A percentile compares a stretch with the other conserved stretches of the same genome.
Conservation (phyloP, 2,797 vertebrate genomes). For the Coccyzus lansbergi region DNA sequence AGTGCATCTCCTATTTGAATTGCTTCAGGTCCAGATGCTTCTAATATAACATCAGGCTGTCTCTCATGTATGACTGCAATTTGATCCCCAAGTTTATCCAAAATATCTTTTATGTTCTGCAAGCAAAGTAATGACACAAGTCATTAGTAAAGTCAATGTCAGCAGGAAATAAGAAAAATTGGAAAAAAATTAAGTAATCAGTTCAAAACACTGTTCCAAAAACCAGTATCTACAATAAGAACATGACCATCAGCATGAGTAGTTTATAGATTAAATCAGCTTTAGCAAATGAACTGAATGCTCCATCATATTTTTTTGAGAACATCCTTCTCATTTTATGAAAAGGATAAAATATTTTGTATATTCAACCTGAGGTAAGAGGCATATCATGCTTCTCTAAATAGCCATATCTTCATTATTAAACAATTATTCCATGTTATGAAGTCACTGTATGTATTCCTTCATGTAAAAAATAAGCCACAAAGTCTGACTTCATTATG, state of each 20-base stretch:
- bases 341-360: neutral
- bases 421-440: neutral
- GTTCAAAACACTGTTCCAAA: neutral
- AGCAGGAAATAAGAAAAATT: neutral
- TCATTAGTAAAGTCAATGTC: neutral
- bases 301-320: neutral
- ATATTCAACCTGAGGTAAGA: neutral
- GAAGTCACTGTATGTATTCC: neutral
- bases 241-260: neutral
- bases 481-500: neutral
- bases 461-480: neutral
- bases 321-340: neutral
- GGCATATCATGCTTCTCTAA: neutral
- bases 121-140: conserved; percentile 23
- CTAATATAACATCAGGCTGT: conserved; percentile 88
- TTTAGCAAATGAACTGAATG: neutral
- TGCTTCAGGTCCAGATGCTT: conserved; percentile 87
- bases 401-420: neutral
- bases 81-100: conserved; percentile 89
- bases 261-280: neutral
- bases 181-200: neutral
- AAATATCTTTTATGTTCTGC: conserved; percentile 88
- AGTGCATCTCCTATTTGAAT: conserved; percentile 87
- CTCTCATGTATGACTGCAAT: conserved; percentile 87
- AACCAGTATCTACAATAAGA: neutral